These are phyloP conservation scores for Mizuhopecten yessoensis DNA, from an alignment of 1,140 invertebrate genomes.

Conservation along the genomic window DNA sequence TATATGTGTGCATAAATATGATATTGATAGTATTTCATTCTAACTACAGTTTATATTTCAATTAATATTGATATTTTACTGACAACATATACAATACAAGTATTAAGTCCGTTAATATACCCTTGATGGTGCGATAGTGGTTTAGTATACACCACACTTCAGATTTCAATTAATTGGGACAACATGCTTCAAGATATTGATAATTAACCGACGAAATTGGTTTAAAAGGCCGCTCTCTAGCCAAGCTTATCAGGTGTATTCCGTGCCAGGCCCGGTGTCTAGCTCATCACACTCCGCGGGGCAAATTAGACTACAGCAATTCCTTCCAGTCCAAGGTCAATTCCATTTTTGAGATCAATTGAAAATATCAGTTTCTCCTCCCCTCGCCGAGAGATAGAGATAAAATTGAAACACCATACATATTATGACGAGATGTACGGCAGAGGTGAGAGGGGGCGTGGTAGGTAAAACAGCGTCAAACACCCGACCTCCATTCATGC, in stretches of 20 bases:
- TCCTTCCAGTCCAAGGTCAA: background rate
- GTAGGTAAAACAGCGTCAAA: background rate
- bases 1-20: background rate
- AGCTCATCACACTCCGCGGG: background rate
- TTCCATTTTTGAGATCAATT: conserved; percentile 23
- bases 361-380: conserved; percentile 38
- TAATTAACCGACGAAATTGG: background rate
- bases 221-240: conserved; percentile 19
- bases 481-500: background rate
- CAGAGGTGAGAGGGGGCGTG: background rate
- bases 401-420: background rate
- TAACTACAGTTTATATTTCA: background rate
- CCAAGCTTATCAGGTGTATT: background rate
- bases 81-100: background rate
- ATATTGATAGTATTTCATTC: background rate
- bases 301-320: background rate
- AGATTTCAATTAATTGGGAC: conserved; percentile 34
- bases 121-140: background rate
- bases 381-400: background rate
- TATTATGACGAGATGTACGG: background rate
- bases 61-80: background rate
- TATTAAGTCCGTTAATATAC: background rate
- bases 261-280: conserved; percentile 23
- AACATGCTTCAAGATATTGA: conserved; percentile 34
- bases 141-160: background rate